A percentile compares a stretch with the other conserved stretches of the same genome.
Evolutionary conservation across 2,888 invertebrate species (phyloP).

Genomic region (Noctua janthina): DNA sequence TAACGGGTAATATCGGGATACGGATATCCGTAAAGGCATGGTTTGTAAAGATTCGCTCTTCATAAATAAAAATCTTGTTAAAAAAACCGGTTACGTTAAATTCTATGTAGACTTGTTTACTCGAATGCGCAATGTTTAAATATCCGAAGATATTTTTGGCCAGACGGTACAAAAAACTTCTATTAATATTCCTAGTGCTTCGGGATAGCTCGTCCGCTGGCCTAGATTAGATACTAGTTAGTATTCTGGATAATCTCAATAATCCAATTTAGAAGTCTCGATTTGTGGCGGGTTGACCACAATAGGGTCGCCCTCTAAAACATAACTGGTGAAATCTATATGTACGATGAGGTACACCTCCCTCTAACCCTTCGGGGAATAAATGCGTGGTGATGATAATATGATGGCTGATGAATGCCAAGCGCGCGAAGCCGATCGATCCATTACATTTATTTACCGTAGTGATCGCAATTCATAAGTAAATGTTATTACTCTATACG

Average conservation of each 20-base stretch:
- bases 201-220: slow-evolving; percentile 24
- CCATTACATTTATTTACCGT: neutral
- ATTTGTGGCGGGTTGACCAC: neutral
- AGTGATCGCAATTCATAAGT: neutral
- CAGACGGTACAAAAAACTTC: slow-evolving; percentile 48
- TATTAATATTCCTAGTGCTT: slow-evolving; percentile 45
- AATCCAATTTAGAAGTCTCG: slow-evolving; percentile 20
- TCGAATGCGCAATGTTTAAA: slow-evolving; percentile 29
- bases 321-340: too few species aligned
- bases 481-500: too few species aligned
- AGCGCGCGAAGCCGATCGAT: too few species aligned
- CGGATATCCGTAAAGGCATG: slow-evolving; percentile 16
- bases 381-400: neutral
- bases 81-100: neutral
- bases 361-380: neutral
- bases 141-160: slow-evolving; percentile 44
- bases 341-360: neutral
- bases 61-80: neutral
- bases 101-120: neutral
- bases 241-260: slow-evolving; percentile 47
- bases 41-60: slow-evolving; percentile 8
- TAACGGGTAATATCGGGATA: neutral
- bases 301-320: too few species aligned
- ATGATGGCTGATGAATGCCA: neutral
- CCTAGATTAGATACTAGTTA: slow-evolving; percentile 41